phyloP scores from a whole-genome alignment of 1,140 invertebrate species.

The Drosophila willistoni region DNA sequence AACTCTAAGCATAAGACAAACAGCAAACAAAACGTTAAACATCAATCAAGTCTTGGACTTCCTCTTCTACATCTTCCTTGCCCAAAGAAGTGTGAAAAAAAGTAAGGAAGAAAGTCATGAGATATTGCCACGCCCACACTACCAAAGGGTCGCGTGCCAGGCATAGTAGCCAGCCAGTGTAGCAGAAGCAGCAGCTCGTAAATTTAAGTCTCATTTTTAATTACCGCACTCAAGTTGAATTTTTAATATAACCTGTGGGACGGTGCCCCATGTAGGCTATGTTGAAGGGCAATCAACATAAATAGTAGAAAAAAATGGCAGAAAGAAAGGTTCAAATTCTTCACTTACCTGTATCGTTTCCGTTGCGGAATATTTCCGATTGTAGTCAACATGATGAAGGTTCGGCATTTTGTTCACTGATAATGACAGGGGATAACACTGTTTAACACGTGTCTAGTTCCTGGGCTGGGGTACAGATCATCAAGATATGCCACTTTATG shows the following conservation, averaged over 20 bases:
- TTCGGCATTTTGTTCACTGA: constrained; percentile 76
- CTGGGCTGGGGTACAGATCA: constrained; percentile 40
- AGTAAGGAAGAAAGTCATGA: constrained; percentile 22
- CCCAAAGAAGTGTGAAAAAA: constrained; percentile 58
- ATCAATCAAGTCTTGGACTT: constrained; percentile 65
- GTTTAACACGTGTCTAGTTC: constrained; percentile 68
- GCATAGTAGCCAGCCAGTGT: constrained; percentile 19
- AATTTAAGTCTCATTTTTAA: constrained; percentile 76
- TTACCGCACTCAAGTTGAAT: constrained; percentile 67
- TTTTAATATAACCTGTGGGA: constrained; percentile 34
- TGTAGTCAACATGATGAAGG: constrained; percentile 81
- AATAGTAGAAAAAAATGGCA: background rate
- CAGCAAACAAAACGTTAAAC: constrained; percentile 39
- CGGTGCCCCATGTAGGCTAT: background rate
- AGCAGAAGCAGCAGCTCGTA: constrained; percentile 47
- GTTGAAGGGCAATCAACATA: background rate
- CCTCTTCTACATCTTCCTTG: background rate
- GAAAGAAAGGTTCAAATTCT: constrained; percentile 1
- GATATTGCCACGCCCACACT: constrained; percentile 20
- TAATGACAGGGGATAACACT: constrained; percentile 63
- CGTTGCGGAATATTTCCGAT: constrained; percentile 83
- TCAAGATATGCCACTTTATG: constrained; percentile 75
- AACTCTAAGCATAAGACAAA: constrained; percentile 55
- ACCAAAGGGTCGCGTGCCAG: constrained; percentile 63
- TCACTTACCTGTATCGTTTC: constrained; percentile 83